Evolutionary conservation across 2,113 vertebrate species (phyloP), one percentile per base, ranked within the genome.

Genomic region (Neodon shergylaensis): DNA sequence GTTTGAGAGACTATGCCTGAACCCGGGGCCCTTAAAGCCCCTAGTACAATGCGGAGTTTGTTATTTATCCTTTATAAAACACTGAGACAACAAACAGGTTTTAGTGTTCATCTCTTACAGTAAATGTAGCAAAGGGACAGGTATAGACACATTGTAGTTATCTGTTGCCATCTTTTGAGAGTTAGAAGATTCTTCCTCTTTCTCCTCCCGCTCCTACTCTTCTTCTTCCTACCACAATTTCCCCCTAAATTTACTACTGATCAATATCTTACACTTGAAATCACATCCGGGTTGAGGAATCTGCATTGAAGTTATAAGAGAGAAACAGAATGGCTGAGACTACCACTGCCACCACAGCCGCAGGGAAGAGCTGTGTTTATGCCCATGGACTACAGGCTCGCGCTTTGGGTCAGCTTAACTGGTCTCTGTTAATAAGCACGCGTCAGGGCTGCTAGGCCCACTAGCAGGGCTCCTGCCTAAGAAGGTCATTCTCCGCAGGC

Each of bases 401-500:
- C 3, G 14, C 70, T 76, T 10, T 0, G 22, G 65, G 85, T 65
- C 90, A 61, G 72, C 72, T 88, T 88, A 58, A 77, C 52, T 26
- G 72, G 36, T 88, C 72, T 82, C 81, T 70, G 44, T 85, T 54
- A 88, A 95, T 58, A 88, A 95, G 85, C 26, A 73, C 0, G 42
- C 72, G 36, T 49, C 4, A 81, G 36, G 36, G 70, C 81, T 81
- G 17, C n/a, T 0, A 21, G 39, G 44, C 22, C 82, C 28, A 28
- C 61, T 3, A 73, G 92, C 82, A 84, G 19, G 19, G 49, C 17
- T 81, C 49, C 47, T 68, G 70, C 22, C 90, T 47, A 3, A 11
- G 83, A 87, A 91, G 61, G 61, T 89, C 70, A 73, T 81, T 91
- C 70, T 94, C 49, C 8, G 19, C 73, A 83, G 78, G 73, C 44